Evolutionary conservation across 2,888 invertebrate genomes (phyloP).

Genomic region (Morpho deidamia): DNA sequence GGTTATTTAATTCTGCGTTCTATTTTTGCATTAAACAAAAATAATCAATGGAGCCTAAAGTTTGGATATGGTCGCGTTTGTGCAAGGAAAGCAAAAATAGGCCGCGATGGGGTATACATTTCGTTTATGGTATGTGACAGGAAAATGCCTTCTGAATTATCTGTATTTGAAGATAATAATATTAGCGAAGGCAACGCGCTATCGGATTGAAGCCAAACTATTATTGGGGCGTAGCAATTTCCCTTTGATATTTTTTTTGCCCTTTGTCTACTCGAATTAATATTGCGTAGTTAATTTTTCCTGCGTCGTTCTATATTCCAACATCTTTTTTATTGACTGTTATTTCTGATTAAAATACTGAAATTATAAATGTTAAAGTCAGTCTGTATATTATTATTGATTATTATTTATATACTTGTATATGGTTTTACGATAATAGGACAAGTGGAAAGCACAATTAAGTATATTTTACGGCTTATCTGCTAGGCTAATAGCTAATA

Average conservation of each 20-base stretch:
- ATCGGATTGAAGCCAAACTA: neutral
- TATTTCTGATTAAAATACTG: too few species aligned
- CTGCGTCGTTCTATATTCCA: too few species aligned
- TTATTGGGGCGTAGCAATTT: neutral
- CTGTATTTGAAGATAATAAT: conserved; percentile 1
- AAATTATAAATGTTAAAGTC: too few species aligned
- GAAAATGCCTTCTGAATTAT: conserved; percentile 1
- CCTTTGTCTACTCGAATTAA: too few species aligned
- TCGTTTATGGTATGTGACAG: neutral
- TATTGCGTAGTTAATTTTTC: too few species aligned
- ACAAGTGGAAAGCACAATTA: too few species aligned
- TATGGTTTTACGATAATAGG: too few species aligned
- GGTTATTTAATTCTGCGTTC: neutral
- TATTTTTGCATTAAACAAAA: neutral
- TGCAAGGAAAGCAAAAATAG: neutral
- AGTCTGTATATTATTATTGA: too few species aligned
- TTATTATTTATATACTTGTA: too few species aligned
- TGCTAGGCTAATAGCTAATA: too few species aligned
- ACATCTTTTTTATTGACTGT: too few species aligned
- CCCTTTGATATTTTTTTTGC: neutral
- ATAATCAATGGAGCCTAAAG: neutral
- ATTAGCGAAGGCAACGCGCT: neutral
- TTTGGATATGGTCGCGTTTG: neutral
- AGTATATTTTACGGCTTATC: too few species aligned
- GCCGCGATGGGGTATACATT: neutral